These are phyloP conservation scores for Phrynocephalus versicolor DNA, from an alignment of 2,113 vertebrate species.

Conservation along the genomic window DNA sequence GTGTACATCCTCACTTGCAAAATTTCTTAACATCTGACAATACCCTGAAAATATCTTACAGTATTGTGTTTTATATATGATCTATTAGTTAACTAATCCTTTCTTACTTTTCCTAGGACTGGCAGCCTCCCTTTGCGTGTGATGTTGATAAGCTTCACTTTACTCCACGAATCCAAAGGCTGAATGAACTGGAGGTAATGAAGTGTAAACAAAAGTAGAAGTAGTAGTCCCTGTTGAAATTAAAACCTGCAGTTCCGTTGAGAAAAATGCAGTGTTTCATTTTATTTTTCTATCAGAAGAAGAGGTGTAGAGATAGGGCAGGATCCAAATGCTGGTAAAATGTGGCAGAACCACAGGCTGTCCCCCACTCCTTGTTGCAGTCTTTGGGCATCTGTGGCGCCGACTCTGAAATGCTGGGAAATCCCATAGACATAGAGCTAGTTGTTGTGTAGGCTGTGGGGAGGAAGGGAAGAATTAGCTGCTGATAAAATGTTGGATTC, in stretches of 20 bases:
- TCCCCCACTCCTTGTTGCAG: too few relatives aligned
- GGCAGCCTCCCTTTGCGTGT: slow-evolving; percentile 97
- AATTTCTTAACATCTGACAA: background rate
- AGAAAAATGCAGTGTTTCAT: background rate
- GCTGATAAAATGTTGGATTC: too few relatives aligned
- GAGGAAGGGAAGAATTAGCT: too few relatives aligned
- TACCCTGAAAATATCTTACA: accelerated
- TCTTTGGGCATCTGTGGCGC: too few relatives aligned
- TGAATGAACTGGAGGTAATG: slow-evolving; percentile 95
- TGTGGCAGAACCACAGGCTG: too few relatives aligned
- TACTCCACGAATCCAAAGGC: slow-evolving; percentile 95
- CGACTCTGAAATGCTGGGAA: too few relatives aligned
- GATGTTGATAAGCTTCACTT: slow-evolving; percentile 98
- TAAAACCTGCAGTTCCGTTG: background rate
- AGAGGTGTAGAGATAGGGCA: too few relatives aligned
- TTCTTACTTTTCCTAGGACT: slow-evolving; percentile 78
- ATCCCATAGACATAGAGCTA: too few relatives aligned
- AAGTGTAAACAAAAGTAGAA: background rate
- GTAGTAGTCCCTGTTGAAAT: background rate
- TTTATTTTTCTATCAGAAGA: background rate
- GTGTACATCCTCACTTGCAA: background rate
- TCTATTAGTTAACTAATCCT: background rate
- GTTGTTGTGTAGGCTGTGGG: too few relatives aligned
- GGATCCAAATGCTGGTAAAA: too few relatives aligned
- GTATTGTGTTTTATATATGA: background rate